Base-by-base conservation (phyloP, 2,888 invertebrate species). In the Drosophila setosimentum region DNA sequence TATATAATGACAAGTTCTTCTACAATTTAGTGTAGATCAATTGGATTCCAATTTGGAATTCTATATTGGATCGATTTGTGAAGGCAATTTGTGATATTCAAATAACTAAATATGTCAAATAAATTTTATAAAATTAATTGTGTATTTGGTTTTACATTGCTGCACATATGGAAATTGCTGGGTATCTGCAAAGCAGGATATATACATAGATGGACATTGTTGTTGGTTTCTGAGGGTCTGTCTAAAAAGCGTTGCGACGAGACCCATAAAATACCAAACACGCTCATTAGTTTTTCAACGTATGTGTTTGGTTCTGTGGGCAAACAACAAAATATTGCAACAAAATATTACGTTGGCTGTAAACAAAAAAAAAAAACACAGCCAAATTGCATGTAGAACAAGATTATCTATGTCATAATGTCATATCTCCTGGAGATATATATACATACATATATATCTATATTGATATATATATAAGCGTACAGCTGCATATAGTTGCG, bases 371-470 rank as follows among this genome's bases (percentile, higher is more conserved):
- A 40, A 40, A 40, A 45, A 24, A 45, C 16, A 75, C 49, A 60
- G 71, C 60, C 73, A 72, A 76, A 76, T 76, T 76, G 76, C 76
- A 76, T 68, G 55, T 73, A 62, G 42, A 73, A 73, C 62, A 76
- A 68, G 69, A 77, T 77, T 65, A 76, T 76, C 68, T 69, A 73
- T 66, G 76, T 76, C 65, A 77, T 76, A 76, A 68, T 77, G 76
- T 76, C 62, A 76, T 73, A 77, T 63, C 62, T 65, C 18, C 45
- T 16, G 18, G 24, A 45, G 3, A 40, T 40, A 40, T 37, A 8
- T 37, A 32, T 8, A 2, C 8, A 18, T 37, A 7, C 18, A 1
- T 35, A 8, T 13, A 7, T 13, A 7, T 45, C 1, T 21, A 2
- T 45, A 1, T 21, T 13, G 13, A 1, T 45, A 1, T 11, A 5